Evolutionary conservation across 37 sponge, comb jelly and placozoan genomes (phyloP), one percentile per base, ranked within the genome.

Genomic region (Bolinopsis microptera): DNA sequence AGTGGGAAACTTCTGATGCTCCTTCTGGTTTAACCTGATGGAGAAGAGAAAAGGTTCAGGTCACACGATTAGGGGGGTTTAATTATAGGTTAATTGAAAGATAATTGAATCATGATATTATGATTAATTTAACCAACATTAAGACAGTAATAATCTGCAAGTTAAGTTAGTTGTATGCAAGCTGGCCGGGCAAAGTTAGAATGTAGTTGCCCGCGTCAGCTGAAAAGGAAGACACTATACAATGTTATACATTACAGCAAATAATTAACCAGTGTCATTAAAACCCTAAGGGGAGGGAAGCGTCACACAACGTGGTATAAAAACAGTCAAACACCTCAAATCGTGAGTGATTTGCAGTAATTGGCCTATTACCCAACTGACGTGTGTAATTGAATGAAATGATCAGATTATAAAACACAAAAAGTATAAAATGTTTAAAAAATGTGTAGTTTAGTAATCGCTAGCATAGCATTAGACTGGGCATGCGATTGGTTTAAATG

Each of bases 1-100:
- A 86, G 90, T 86, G 36, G 61, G 90, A 86, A 0, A 86, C 90
- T 2, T 86, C 90, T 13, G 90, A 86, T 0, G 90, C 90, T 5
- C 31, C 61, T 38, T 86, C 90, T 40, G 90, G 90, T 27, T 86
- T 86, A 5, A 86, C 90, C 90, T 86, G 90, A 13, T 3, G 31
- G 26, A 21, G 68, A 21, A 67, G 13, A 67, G 13, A 21, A 21
- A 21, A 22, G 13, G 68, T 67, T 67, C 18, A 67, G 68, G 13
- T 13, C 18, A 21, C 21, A 22, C 68, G 13, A 67, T 13, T 22
- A 67, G 68, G 68, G 68, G 68, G 68, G 13, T 22, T 67, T 67
- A 67, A 22, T 48, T 18, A 48, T 5, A 48, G 61, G 61, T 48
- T 18, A 18, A 48, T 48, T 48, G 5, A 13, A 48, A 5, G 13